Evolutionary conservation across 1,140 invertebrate species (phyloP).

Genomic region (Drosophila kepulauana): DNA sequence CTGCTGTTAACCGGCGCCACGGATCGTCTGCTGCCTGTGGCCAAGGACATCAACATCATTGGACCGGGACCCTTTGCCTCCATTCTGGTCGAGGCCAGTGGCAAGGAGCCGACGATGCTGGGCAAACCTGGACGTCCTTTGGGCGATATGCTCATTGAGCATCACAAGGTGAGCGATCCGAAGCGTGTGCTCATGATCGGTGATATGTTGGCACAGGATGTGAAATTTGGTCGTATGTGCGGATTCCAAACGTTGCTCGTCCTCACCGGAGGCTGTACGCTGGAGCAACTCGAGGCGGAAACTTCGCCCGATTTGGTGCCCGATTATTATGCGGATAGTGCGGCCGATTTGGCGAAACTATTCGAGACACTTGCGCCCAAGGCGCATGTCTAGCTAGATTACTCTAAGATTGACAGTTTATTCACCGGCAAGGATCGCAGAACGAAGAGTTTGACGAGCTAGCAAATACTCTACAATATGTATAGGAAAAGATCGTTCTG

Average conservation of each 20-base stretch:
- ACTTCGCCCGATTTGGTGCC: constrained; percentile 75
- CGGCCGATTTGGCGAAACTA: constrained; percentile 59
- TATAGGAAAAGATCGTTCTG: not conserved
- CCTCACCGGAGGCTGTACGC: constrained; percentile 84
- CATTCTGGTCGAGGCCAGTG: constrained; percentile 84
- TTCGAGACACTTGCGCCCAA: constrained; percentile 39
- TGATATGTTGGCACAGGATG: constrained; percentile 87
- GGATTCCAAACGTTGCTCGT: constrained; percentile 87
- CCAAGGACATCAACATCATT: constrained; percentile 61
- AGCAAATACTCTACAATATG: not conserved
- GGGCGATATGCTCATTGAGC: constrained; percentile 80
- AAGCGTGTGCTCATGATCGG: constrained; percentile 88
- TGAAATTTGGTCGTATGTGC: constrained; percentile 86
- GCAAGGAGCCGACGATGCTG: constrained; percentile 83
- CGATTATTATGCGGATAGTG: constrained; percentile 85
- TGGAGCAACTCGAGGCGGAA: constrained; percentile 70
- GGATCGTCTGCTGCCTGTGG: constrained; percentile 85
- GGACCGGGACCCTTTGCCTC: constrained; percentile 85
- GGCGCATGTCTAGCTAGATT: constrained; percentile 49
- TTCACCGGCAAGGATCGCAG: not conserved
- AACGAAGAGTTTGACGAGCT: not conserved
- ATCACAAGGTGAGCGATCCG: constrained; percentile 85
- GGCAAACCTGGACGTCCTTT: constrained; percentile 86
- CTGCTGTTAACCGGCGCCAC: constrained; percentile 85
- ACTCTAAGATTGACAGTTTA: not conserved